A percentile compares a stretch with the other conserved stretches of the same genome.
Conservation (phyloP, 2,113 vertebrate species). For the Chunga burmeisteri region DNA sequence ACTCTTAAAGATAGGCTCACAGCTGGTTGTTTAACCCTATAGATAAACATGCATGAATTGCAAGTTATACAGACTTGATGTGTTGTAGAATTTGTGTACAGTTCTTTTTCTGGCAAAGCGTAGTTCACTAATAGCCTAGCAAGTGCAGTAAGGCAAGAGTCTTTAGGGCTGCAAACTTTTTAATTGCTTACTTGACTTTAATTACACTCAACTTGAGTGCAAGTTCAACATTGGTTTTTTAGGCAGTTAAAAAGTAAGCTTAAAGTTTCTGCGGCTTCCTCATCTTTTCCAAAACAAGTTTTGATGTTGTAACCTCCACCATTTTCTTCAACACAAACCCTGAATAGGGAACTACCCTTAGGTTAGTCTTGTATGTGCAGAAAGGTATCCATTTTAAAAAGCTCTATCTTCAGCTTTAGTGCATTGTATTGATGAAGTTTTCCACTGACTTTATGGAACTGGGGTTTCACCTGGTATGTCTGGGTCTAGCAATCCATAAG, state of each 20-base stretch:
- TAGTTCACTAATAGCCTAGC: not conserved
- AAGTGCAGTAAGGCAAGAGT: not conserved
- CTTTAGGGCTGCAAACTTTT: not conserved
- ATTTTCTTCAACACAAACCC: not conserved
- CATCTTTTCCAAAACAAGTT: constrained; percentile 2
- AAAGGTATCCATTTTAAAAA: not conserved
- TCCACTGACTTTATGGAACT: not conserved
- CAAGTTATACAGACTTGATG: not conserved
- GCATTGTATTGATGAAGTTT: not conserved
- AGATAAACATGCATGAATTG: not conserved
- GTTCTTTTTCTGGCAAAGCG: not conserved
- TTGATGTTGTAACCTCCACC: not conserved
- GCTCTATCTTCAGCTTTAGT: not conserved
- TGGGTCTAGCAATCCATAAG: not conserved
- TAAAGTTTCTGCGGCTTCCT: not conserved
- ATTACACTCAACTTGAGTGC: not conserved
- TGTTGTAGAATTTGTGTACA: not conserved
- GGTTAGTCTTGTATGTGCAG: not conserved
- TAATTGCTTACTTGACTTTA: constrained; percentile 11
- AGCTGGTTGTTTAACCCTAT: not conserved
- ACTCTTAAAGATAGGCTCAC: not conserved
- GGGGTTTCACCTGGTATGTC: not conserved
- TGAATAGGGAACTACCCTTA: not conserved
- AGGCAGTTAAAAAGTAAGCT: not conserved
- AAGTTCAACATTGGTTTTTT: not conserved